These are phyloP conservation scores for Enteromius radiatus DNA, from an alignment of 2,797 vertebrate genomes.

Conservation along the genomic window DNA sequence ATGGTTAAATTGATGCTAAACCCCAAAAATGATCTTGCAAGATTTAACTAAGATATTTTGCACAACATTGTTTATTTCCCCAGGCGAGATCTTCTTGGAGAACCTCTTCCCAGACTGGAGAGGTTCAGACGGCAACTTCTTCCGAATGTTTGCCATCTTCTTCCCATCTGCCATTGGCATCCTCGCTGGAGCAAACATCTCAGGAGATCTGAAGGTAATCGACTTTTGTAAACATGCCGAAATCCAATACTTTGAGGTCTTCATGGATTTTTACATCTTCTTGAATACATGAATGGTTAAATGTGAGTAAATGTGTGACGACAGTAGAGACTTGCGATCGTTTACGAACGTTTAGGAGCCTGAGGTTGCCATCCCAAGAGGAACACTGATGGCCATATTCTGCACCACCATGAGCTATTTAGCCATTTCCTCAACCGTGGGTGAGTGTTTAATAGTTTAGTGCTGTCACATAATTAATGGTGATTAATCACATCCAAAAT, in stretches of 20 bases:
- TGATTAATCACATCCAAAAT: too few species aligned
- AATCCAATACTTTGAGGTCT: neutral
- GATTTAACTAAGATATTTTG: neutral
- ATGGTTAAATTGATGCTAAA: too few species aligned
- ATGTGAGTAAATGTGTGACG: too few species aligned
- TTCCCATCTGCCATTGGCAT: slow-evolving; percentile 81
- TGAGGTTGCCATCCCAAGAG: slow-evolving; percentile 76
- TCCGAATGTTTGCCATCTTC: slow-evolving; percentile 81
- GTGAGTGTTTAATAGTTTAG: slow-evolving; percentile 53
- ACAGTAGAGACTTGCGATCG: neutral
- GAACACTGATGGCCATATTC: slow-evolving; percentile 77
- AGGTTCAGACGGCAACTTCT: slow-evolving; percentile 67
- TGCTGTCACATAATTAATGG: too few species aligned
- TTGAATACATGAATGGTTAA: neutral
- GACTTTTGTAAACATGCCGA: neutral
- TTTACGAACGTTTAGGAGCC: slow-evolving; percentile 68
- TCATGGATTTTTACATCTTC: neutral
- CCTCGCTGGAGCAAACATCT: slow-evolving; percentile 79
- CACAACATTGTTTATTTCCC: neutral
- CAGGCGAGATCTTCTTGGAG: slow-evolving; percentile 76
- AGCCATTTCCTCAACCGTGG: slow-evolving; percentile 70
- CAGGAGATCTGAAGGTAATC: slow-evolving; percentile 79
- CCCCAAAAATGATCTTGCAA: neutral
- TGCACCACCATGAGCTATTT: slow-evolving; percentile 76
- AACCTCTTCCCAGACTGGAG: slow-evolving; percentile 75